Base-by-base conservation (phyloP, 2,888 invertebrate species). In the Drosophila stalkeri region DNA sequence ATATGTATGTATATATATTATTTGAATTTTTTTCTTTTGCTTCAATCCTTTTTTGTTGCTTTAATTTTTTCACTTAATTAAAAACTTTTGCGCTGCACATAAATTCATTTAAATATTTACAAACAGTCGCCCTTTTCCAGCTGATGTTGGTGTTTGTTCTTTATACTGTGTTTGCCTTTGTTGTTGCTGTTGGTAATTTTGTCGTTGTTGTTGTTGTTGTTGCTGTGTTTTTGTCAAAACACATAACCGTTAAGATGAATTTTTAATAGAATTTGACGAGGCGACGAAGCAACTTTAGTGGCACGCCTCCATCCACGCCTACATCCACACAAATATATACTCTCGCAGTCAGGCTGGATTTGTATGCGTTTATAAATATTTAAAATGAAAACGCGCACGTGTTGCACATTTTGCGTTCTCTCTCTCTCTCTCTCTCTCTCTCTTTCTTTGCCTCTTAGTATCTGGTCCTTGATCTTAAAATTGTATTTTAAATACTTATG, bases 61-160 rank as follows among this genome's bases (percentile, higher is more conserved):
- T 79, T 75, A 74, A 75, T 75, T 82, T 74, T 79, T 88, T 85
- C 83, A 85, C 89, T 85, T 85, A 85, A 85, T 85, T 85, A 85
- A 85, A 85, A 85, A 88, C 89, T 85, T 86, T 83, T 72, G 56
- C 70, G 81, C 76, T 75, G 89, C 81, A 86, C 84, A 81, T 88
- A 85, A 85, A 85, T 85, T 85, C 78, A 86, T 85, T 85, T 85
- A 80, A 85, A 85, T 86, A 85, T 85, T 88, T 86, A 88, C 89
- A 85, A 86, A 85, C 86, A 86, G 81, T 74, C 54, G 80, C 67
- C 73, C 69, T 62, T 76, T 69, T 70, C 49, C 12, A 56, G 63
- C 63, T 71, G 61, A 51, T 60, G 65, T 52, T 73, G 59, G 75
- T 72, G 59, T 62, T 47, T 54, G 61, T 62, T 64, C 39, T 59